Percentiles rank a stretch among this genome's conserved stretches.
Evolutionary conservation across 2,888 invertebrate species (phyloP).

Genomic region (Acanthosepion pharaonis): DNA sequence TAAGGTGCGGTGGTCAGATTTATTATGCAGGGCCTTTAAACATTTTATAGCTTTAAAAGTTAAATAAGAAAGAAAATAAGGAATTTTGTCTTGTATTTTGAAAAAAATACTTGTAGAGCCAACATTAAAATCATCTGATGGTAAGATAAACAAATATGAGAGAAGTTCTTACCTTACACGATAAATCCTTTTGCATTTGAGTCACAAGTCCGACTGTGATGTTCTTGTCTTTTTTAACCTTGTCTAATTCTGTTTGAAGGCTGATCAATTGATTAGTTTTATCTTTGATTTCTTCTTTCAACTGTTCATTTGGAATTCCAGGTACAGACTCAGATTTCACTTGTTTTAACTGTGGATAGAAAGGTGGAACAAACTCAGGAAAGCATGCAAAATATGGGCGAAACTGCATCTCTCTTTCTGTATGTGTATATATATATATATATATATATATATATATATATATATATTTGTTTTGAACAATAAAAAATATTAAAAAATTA

Average conservation of each 20-base stretch:
- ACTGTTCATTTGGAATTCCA: constrained; percentile 51
- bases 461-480: too few relatives aligned
- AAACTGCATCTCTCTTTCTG: too few relatives aligned
- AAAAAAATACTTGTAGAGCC: too few relatives aligned
- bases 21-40: too few relatives aligned
- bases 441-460: too few relatives aligned
- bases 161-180: constrained; percentile 68
- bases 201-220: constrained; percentile 73
- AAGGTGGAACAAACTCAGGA: neutral
- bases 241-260: constrained; percentile 70
- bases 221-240: constrained; percentile 72
- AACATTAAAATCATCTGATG: neutral
- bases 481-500: too few relatives aligned
- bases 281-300: constrained; percentile 61
- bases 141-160: neutral
- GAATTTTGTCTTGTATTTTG: too few relatives aligned
- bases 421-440: too few relatives aligned
- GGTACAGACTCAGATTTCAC: constrained; percentile 51
- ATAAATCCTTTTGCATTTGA: constrained; percentile 74
- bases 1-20: too few relatives aligned
- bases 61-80: too few relatives aligned
- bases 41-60: too few relatives aligned
- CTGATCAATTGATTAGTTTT: constrained; percentile 67
- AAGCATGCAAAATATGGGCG: neutral
- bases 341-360: constrained; percentile 51